phyloP scores from a whole-genome alignment of 2,797 vertebrate species.

The Anabas testudineus region DNA sequence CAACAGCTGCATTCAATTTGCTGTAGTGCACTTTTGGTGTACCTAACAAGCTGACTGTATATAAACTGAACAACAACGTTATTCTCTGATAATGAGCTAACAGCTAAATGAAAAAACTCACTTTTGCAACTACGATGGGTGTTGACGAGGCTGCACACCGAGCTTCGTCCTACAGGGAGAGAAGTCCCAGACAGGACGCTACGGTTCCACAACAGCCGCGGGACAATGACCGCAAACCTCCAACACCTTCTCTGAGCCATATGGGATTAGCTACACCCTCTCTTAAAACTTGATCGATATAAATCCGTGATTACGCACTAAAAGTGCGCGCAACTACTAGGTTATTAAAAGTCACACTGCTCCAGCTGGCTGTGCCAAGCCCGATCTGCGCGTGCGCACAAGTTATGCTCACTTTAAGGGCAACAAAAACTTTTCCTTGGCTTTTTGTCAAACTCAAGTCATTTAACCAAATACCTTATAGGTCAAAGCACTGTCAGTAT shows the following conservation, averaged over 20 bases:
- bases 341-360: neutral
- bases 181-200: constrained; percentile 21
- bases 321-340: neutral
- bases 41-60: too few relatives aligned
- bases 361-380: neutral
- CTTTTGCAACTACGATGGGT: constrained; percentile 45
- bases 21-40: too few relatives aligned
- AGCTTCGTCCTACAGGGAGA: constrained; percentile 45
- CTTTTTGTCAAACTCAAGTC: neutral
- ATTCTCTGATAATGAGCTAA: too few relatives aligned
- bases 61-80: too few relatives aligned
- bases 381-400: constrained; percentile 41
- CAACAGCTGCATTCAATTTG: too few relatives aligned
- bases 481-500: neutral
- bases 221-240: constrained; percentile 47
- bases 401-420: constrained; percentile 48
- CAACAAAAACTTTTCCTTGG: constrained; percentile 15
- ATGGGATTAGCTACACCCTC: neutral
- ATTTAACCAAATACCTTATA: neutral
- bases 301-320: neutral
- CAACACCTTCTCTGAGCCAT: constrained; percentile 79
- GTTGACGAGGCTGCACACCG: constrained; percentile 31
- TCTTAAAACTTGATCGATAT: neutral
- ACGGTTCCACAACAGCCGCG: constrained; percentile 60
- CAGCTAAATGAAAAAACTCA: constrained; percentile 63